Evolutionary conservation across 2,888 invertebrate genomes (phyloP), one percentile per base, ranked within the genome.

Genomic region (Nemotelus pantherinus): DNA sequence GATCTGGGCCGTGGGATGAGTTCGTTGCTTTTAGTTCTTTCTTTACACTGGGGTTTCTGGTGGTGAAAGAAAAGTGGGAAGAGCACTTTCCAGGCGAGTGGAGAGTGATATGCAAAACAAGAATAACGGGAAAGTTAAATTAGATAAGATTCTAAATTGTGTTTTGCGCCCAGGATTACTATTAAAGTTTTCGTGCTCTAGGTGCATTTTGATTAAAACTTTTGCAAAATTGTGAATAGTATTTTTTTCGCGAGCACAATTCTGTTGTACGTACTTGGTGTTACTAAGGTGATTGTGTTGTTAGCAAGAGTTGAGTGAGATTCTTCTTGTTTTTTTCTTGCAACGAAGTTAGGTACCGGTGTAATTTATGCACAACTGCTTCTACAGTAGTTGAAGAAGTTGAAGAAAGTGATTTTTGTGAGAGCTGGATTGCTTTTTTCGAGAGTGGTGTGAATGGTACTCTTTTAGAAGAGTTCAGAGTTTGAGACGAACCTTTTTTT

Each of bases 151-250:
- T 65, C n/a, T 41, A 65, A 65, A 65, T 65, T 65, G 47, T 63
- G 43, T 63, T 63, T 65, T 50, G 50, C 9, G 50, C 9, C 10
- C 45, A 65, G 65, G 44, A 10, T 65, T 45, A 65, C 45, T 65
- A 44, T 47, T 45, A 7, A 65, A 65, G 47, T 47, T 65, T 65
- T 39, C 9, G 10, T 63, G 2, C 63, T 41, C 43, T 3, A 43
- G 63, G 65, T 65, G 65, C 9, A n/a, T 10, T 65, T 43, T 65
- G 65, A 65, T 65, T 65, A 65, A 65, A 65, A 65, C 45, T 65
- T 65, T 25, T 65, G 3, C n/a, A 2, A 47, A 53, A 53, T 53
- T 53, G 53, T 53, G 53, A 10, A 53, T 53, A 7, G 53, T 53
- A 7, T 6, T 53, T 53, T 6, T 7, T 53, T 53, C 53, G 53